Percentiles rank a stretch among this genome's conserved stretches.
These are phyloP conservation scores for Clamator glandarius DNA, from an alignment of 2,797 vertebrate genomes.

Conservation along the genomic window DNA sequence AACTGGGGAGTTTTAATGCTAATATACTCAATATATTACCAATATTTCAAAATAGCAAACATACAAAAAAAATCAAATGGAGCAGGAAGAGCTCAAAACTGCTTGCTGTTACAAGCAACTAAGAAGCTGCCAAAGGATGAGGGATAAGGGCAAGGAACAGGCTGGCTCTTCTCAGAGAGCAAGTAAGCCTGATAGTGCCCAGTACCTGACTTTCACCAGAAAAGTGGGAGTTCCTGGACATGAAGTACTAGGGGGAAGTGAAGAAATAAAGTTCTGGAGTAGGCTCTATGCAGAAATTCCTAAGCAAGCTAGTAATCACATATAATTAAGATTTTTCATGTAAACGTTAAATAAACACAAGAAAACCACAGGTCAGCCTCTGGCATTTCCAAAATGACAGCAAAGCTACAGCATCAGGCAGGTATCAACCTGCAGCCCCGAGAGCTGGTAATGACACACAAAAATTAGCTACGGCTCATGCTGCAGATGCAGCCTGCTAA, in stretches of 20 bases:
- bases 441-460: not conserved
- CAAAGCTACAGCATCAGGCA: not conserved
- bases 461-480: not conserved
- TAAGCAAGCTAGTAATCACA: not conserved
- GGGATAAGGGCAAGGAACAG: not conserved
- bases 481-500: constrained; percentile 1
- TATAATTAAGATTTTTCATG: not conserved
- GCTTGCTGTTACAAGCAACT: not conserved
- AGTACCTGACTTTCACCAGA: not conserved
- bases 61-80: not conserved
- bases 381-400: not conserved
- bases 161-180: not conserved
- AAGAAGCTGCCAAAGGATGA: not conserved
- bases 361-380: not conserved
- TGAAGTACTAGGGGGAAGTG: not conserved
- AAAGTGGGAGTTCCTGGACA: not conserved
- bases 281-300: not conserved
- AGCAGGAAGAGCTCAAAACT: not conserved
- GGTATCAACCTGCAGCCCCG: not conserved
- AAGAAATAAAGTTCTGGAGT: not conserved
- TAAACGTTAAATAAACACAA: not conserved
- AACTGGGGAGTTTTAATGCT: not conserved
- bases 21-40: not conserved
- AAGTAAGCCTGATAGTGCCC: not conserved
- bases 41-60: not conserved